Base-by-base conservation (phyloP, 1,140 invertebrate genomes). In the Papilio glaucus region DNA sequence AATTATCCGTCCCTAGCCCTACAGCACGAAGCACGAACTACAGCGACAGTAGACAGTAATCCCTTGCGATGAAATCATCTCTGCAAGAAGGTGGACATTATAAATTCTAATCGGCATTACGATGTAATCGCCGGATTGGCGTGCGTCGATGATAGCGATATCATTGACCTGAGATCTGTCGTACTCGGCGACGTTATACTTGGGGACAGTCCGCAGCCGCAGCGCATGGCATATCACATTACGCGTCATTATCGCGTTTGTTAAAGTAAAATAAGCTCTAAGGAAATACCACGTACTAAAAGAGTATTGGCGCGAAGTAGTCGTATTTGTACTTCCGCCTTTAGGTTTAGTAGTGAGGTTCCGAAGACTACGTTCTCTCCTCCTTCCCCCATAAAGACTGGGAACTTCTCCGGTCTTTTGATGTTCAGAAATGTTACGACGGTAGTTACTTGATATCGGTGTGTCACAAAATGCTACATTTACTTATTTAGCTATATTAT, bases 91-190 rank as follows among this genome's bases (percentile, higher is more conserved):
- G 63, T 41, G 49, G 26, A 70, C 57, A 72, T 75, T 75, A 81
- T 81, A 77, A 74, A 81, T 81, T 75, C 74, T 76, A 71, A 71
- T 57, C 68, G 24, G 69, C 70, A 77, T 75, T 73, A 57, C 71
- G 71, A 76, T 61, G 72, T 73, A 81, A 81, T 78, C 78, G 76
- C 73, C 72, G 70, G 77, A 77, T 78, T 74, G 74, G 72, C 71
- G 72, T 71, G 72, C 70, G 61, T 68, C 53, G 74, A 80, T 78
- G 72, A 75, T 81, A 74, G 75, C 73, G 72, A 77, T 73, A 73
- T 73, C 75, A 73, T 69, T 74, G 72, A 72, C 63, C 41, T 38
- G 42, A 7, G 21, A 45, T 42, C 39, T 42, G 41, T 68, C 21
- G 39, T 15, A 42, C 38, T 24, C 39, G 39, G 49, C 24, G 49